Base-by-base conservation (phyloP, 2,113 vertebrate species). In the Boleophthalmus pectinirostris region DNA sequence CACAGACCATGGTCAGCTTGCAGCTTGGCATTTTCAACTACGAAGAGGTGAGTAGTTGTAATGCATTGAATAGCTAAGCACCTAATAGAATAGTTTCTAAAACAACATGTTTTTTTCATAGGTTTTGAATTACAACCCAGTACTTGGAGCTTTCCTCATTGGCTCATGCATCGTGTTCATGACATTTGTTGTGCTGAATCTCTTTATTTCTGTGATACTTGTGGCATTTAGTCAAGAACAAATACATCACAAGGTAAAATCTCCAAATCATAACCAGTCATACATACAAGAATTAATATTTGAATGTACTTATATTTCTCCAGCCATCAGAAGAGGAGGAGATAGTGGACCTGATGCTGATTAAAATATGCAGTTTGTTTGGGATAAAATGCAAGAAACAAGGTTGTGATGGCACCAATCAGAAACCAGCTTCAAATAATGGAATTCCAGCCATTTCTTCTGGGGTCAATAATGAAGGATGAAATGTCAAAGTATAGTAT, bases 11-110 rank as follows among this genome's bases (percentile, higher is more conserved):
- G 90, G 92, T 97, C 88, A 97, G 96, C 83, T 93, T 98, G 84
- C 97, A 98, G 89, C 89, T 98, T 66, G 97, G 97, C 68, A 96
- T 98, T 87, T 99, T 98, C 90, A 98, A 98, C 92, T 99, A 98
- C 0, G 94, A 98, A 46, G 97, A 98, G 94, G 97, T 98, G 56
- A 65, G 87, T 86, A 35, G 49, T 13, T 67, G 3, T 70, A 56
- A 21, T 21, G 63, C 24, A 63, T 8, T n/a, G 23, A 14, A 24
- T 11, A 12, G 20, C 18, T 46, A 21, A 33, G 68, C 23, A 58
- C 54, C 66, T 54, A 33, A 29, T 51, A 66, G 51, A 20, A 70
- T 46, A 70, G 21, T 47, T 68, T 25, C 38, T 83, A 47, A 75
- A 35, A 57, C 18, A 43, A 47, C 24, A 29, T 67, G 15, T 70